Conservation (phyloP, 2,888 invertebrate genomes). For the Drosophila paramelanica region DNA sequence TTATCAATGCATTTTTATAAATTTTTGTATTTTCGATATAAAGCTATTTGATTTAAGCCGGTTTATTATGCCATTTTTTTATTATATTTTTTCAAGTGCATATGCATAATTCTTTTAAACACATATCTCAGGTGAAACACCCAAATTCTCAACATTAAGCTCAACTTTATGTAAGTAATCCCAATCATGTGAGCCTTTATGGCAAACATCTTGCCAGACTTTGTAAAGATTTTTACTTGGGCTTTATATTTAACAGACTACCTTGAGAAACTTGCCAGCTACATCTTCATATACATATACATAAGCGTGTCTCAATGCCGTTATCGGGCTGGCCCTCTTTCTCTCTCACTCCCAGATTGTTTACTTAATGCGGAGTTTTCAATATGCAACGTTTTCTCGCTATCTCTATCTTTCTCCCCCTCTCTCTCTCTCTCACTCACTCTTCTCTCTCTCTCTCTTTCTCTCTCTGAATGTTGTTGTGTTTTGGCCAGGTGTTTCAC, state of each 20-base stretch:
- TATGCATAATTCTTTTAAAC: too few species aligned
- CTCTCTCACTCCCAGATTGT: conserved; percentile 44
- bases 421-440: conserved; percentile 1
- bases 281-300: conserved; percentile 20
- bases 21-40: too few species aligned
- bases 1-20: too few species aligned
- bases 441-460: not conserved
- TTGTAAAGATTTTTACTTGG: conserved; percentile 22
- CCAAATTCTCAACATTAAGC: conserved; percentile 7
- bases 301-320: conserved; percentile 30
- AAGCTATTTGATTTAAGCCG: too few species aligned
- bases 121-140: not conserved
- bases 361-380: conserved; percentile 71
- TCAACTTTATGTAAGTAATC: not conserved
- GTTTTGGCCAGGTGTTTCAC: conserved; percentile 70
- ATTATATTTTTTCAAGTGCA: too few species aligned
- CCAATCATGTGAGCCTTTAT: conserved; percentile 5
- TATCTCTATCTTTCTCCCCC: not conserved
- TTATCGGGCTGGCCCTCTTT: conserved; percentile 49
- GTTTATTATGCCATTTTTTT: too few species aligned
- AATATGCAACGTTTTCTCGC: conserved; percentile 62
- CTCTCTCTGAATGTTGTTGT: conserved; percentile 11
- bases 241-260: conserved; percentile 31
- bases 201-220: conserved; percentile 19
- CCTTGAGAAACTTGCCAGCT: conserved; percentile 36